Evolutionary conservation across 2,113 vertebrate genomes (phyloP).

Genomic region (Ifrita kowaldi): DNA sequence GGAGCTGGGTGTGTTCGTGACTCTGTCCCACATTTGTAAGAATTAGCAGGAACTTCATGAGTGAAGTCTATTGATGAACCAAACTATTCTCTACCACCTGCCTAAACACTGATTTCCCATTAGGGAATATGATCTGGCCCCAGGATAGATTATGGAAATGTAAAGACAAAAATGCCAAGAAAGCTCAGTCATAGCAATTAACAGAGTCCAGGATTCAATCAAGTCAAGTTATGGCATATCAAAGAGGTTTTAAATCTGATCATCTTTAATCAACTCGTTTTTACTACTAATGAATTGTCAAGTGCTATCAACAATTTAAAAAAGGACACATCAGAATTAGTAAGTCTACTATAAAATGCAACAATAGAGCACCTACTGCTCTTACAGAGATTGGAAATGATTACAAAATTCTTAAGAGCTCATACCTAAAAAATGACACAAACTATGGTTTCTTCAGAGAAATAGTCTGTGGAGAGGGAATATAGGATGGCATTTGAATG

Average conservation of each 20-base stretch:
- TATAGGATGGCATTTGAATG: neutral
- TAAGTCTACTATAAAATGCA: constrained; percentile 1
- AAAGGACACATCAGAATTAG: constrained; percentile 11
- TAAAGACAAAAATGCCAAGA: constrained; percentile 27
- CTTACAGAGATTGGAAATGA: neutral
- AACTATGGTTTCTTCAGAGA: neutral
- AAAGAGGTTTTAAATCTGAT: constrained; percentile 22
- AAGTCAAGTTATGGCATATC: constrained; percentile 15
- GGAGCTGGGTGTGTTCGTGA: neutral
- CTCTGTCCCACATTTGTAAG: neutral
- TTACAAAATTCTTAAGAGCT: neutral
- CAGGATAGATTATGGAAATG: constrained; percentile 1
- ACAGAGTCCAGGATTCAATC: constrained; percentile 7
- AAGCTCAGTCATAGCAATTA: constrained; percentile 27
- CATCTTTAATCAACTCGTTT: constrained; percentile 25
- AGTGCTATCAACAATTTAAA: constrained; percentile 32
- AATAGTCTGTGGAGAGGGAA: neutral
- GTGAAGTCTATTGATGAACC: neutral
- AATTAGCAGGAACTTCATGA: neutral
- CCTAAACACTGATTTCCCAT: neutral
- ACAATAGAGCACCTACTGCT: constrained; percentile 1
- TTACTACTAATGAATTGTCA: constrained; percentile 51
- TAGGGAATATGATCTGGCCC: neutral
- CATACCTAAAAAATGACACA: neutral
- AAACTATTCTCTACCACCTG: neutral